Base-by-base conservation (phyloP, 2,797 vertebrate genomes). In the Astyanax mexicanus region DNA sequence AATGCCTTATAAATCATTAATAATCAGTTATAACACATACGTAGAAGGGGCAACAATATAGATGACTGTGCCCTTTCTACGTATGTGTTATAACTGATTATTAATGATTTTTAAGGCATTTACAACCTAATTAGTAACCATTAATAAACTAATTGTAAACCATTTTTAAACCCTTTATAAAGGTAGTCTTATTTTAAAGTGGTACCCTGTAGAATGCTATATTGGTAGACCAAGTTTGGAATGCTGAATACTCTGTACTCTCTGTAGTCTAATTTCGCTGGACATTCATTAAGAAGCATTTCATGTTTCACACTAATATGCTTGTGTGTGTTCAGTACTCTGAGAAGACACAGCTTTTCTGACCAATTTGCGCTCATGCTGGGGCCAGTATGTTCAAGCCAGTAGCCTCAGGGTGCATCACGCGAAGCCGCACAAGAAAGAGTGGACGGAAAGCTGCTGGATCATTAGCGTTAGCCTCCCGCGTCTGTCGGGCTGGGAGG, bases 291-390 rank as follows among this genome's bases (percentile, higher is more conserved):
- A 77, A 57, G 25, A 54, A 55, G 60, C 68, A 17, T 72, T 77
- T 49, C 51, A 72, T 29, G 60, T 35, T 29, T 60, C 40, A 37
- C 62, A 54, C 60, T 77, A 77, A 77, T 70, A 64, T 45, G 58
- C 37, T 47, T 13, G 7, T 65, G 49, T 55, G 45, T 45, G 66
- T 66, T n/a, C n/a, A 23, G 12, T 44, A 23, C 25, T 45, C 45
- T 45, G 54, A 40, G 66, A 58, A 76, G 69, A 77, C 69, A 27
- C 58, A 55, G 75, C 37, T 25, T 29, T 51, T 70, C 70, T 57
- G 38, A 57, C 21, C 69, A 66, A 49, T 77, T 77, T 58, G 58
- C 29, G 10, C 69, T 66, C 60, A 15, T 23, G 11, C 69, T 15
- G 40, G 37, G 68, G 58, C 12, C 49, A 4, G 6, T 7, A 8